Percentiles rank a stretch among this genome's conserved stretches.
phyloP scores from a whole-genome alignment of 1,140 invertebrate genomes.

The Trichomalopsis sarcophagae region DNA sequence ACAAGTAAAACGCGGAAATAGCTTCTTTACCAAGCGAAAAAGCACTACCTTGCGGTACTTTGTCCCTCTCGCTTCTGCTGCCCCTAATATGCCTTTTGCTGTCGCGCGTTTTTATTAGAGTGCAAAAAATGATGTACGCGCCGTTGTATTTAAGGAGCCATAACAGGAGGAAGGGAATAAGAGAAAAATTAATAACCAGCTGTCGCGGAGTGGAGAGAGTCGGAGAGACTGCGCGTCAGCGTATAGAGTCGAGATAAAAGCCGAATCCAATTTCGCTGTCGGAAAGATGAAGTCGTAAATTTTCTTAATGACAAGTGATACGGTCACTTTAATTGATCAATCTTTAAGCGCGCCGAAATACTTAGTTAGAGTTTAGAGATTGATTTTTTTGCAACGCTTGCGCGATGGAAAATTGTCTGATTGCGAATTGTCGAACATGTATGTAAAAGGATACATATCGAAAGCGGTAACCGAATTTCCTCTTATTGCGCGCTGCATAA shows the following conservation, averaged over 20 bases:
- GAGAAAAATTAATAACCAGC: constrained; percentile 30
- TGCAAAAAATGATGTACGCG: background rate
- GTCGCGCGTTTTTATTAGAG: background rate
- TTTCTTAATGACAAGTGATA: background rate
- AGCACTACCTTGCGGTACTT: background rate
- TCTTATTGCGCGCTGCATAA: too few species aligned
- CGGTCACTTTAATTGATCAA: background rate
- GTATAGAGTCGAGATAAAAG: background rate
- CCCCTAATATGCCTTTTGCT: background rate
- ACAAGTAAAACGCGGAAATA: background rate
- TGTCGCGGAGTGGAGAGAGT: background rate
- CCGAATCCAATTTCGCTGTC: background rate
- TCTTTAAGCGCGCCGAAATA: too few species aligned
- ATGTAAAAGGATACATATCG: too few species aligned
- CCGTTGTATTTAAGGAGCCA: background rate
- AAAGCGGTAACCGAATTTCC: too few species aligned
- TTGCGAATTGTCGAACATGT: too few species aligned
- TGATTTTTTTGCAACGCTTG: too few species aligned
- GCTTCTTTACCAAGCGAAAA: background rate
- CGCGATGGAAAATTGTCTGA: too few species aligned
- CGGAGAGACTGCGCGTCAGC: background rate
- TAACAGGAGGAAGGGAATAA: constrained; percentile 1
- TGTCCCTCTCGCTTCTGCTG: background rate
- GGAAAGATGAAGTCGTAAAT: too few species aligned
- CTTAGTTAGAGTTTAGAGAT: too few species aligned